Evolutionary conservation across 2,797 vertebrate genomes (phyloP).

Genomic region (Gymnothorax reevesii): DNA sequence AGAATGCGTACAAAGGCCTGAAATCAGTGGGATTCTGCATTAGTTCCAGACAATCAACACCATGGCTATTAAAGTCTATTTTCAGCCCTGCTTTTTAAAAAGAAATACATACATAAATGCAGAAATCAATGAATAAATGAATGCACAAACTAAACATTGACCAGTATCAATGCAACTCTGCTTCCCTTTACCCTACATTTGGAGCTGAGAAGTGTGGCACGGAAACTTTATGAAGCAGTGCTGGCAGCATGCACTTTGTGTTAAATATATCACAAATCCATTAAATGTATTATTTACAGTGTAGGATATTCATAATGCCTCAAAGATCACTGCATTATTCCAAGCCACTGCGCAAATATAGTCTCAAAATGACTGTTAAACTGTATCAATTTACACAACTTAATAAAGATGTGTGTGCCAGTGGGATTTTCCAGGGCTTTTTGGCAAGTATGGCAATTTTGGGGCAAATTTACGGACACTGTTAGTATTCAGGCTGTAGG

Average conservation of each 20-base stretch:
- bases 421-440: background rate
- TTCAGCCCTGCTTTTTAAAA: conserved; percentile 61
- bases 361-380: background rate
- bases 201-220: background rate
- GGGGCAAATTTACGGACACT: conserved; percentile 14
- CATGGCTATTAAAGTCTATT: conserved; percentile 57
- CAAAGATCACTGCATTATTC: background rate
- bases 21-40: conserved; percentile 61
- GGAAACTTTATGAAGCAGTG: background rate
- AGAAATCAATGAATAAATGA: conserved; percentile 33
- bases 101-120: too few species aligned
- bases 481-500: conserved; percentile 11
- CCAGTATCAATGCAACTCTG: conserved; percentile 48
- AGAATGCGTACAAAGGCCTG: conserved; percentile 53
- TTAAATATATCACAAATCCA: background rate
- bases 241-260: background rate
- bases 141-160: conserved; percentile 67
- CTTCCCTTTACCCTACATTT: background rate
- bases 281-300: background rate
- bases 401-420: background rate
- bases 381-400: background rate
- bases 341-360: background rate
- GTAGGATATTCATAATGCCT: background rate
- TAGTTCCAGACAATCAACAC: conserved; percentile 53
- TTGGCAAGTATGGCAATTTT: conserved; percentile 11